Evolutionary conservation across 2,888 invertebrate genomes (phyloP).

Genomic region (Drosophila pseudotalamancana): DNA sequence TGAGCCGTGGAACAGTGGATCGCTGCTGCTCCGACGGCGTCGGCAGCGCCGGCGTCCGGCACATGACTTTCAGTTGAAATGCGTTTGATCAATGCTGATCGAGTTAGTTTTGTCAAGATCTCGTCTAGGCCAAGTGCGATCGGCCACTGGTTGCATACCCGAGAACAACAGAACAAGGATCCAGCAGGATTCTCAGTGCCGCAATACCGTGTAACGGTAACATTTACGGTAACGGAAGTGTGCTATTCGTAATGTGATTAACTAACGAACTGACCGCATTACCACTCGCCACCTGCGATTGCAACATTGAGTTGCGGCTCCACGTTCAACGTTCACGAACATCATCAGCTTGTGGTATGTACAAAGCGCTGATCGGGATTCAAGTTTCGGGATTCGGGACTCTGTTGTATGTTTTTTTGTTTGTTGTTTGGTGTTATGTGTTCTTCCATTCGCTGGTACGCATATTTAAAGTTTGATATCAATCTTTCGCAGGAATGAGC

Average conservation of each 20-base stretch:
- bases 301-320: conserved; percentile 30
- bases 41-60: conserved; percentile 45
- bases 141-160: conserved; percentile 34
- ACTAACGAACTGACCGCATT: conserved; percentile 46
- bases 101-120: conserved; percentile 83
- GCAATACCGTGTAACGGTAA: conserved; percentile 13
- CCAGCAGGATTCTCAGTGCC: conserved; percentile 34
- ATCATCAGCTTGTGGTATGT: conserved; percentile 50
- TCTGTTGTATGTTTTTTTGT: conserved; percentile 2
- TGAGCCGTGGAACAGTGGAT: conserved; percentile 35
- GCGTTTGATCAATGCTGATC: conserved; percentile 81
- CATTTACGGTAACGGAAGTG: conserved; percentile 47
- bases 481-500: conserved; percentile 78
- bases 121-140: conserved; percentile 81
- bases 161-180: conserved; percentile 33
- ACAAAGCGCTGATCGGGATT: conserved; percentile 12
- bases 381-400: conserved; percentile 23
- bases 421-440: conserved; percentile 11
- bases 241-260: conserved; percentile 53
- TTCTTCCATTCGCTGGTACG: conserved; percentile 48
- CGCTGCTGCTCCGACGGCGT: conserved; percentile 22
- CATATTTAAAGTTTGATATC: conserved; percentile 74
- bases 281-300: conserved; percentile 49
- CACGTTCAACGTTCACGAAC: conserved; percentile 22
- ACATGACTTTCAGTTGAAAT: conserved; percentile 75